Percentiles rank a stretch among this genome's conserved stretches.
phyloP scores from a whole-genome alignment of 2,113 vertebrate genomes.

The Lasiurus borealis region DNA sequence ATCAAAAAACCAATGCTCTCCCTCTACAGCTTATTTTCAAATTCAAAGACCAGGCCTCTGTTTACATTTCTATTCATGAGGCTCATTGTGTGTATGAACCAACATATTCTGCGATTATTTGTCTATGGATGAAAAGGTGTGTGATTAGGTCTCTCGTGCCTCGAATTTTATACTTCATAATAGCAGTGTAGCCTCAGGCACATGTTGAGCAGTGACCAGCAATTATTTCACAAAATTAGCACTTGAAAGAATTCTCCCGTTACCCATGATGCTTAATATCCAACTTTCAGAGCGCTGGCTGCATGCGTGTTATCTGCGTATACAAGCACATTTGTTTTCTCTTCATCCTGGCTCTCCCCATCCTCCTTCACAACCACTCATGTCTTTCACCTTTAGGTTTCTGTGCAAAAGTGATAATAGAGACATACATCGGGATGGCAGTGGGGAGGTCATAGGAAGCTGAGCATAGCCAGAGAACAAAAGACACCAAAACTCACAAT shows the following conservation, averaged over 20 bases:
- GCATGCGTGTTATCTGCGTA: background rate
- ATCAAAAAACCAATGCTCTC: background rate
- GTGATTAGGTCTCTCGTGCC: background rate
- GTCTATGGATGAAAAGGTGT: constrained; percentile 18
- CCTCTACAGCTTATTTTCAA: background rate
- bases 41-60: background rate
- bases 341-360: background rate
- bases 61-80: background rate
- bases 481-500: background rate
- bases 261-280: background rate
- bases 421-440: background rate
- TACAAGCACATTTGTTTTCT: background rate
- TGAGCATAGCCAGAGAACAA: background rate
- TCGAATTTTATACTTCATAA: constrained; percentile 20
- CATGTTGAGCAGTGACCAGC: background rate
- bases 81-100: background rate
- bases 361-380: background rate
- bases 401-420: background rate
- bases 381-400: background rate
- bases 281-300: background rate
- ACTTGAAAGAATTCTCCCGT: background rate
- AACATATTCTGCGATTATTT: background rate
- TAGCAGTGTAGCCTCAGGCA: background rate
- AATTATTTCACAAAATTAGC: constrained; percentile 49
- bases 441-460: background rate